Evolutionary conservation across 1,140 invertebrate genomes (phyloP).

Genomic region (Penaeus indicus): DNA sequence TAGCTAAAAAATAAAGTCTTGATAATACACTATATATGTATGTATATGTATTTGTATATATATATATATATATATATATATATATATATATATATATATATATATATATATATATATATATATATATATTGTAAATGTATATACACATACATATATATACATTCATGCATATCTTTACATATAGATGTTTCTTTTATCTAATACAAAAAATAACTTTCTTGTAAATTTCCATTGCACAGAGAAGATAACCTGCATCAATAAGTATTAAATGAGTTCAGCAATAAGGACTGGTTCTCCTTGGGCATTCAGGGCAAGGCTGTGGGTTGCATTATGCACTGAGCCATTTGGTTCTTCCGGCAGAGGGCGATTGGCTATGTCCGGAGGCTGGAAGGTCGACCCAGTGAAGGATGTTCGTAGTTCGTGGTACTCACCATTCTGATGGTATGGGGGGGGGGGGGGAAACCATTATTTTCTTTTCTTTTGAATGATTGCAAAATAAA

Average conservation of each 20-base stretch:
- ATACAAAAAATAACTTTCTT: too few relatives aligned
- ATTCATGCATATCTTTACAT: too few relatives aligned
- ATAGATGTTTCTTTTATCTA: too few relatives aligned
- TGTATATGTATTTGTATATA: too few relatives aligned
- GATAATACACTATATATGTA: too few relatives aligned
- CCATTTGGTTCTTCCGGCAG: constrained; percentile 58
- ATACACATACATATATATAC: too few relatives aligned
- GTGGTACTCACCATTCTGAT: constrained; percentile 54
- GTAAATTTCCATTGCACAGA: too few relatives aligned
- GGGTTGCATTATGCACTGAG: neutral
- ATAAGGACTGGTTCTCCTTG: constrained; percentile 64
- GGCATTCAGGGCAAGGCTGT: constrained; percentile 55
- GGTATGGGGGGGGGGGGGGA: neutral
- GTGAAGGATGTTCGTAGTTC: constrained; percentile 63
- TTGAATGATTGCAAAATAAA: neutral
- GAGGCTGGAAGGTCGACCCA: constrained; percentile 66
- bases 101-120: too few relatives aligned
- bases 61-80: too few relatives aligned
- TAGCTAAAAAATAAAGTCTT: too few relatives aligned
- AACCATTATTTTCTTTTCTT: neutral
- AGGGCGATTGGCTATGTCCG: constrained; percentile 64
- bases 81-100: too few relatives aligned
- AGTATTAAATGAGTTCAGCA: constrained; percentile 64
- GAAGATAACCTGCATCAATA: neutral
- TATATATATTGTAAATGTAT: too few relatives aligned